Evolutionary conservation across 1,140 invertebrate genomes (phyloP), one percentile per base, ranked within the genome.

Genomic region (Forficula auricularia): DNA sequence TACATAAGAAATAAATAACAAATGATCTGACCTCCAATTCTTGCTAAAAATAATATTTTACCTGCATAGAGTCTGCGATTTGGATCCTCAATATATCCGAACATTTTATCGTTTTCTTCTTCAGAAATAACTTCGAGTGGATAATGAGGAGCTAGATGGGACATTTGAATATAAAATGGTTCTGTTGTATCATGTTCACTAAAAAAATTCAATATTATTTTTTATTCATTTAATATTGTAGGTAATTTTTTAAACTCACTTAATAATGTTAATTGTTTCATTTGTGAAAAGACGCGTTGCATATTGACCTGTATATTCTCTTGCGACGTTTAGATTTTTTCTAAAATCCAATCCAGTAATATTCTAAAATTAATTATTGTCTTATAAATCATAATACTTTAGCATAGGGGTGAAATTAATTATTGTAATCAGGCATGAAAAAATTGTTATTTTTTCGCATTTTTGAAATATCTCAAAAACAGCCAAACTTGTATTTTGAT

Each of bases 1-100:
- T n/a, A n/a, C n/a, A n/a, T n/a, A n/a, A n/a, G n/a, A n/a, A n/a
- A n/a, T n/a, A n/a, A n/a, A n/a, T n/a, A n/a, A n/a, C n/a, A n/a
- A n/a, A n/a, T n/a, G n/a, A n/a, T n/a, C n/a, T n/a, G n/a, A n/a
- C n/a, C n/a, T n/a, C n/a, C n/a, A n/a, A n/a, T n/a, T n/a, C n/a
- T n/a, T n/a, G n/a, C n/a, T n/a, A n/a, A n/a, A n/a, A n/a, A n/a
- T n/a, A n/a, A n/a, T n/a, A n/a, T n/a, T n/a, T 14, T 52, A 72
- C 71, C 68, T 42, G 72, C 73, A 53, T 63, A 75, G 44, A 59
- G 63, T 49, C 68, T 58, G 40, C 74, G 58, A 2, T 64, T 56
- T 14, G 53, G 45, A 48, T 77, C 65, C 16, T 65, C 43, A 18
- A 79, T 76, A 34, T 73, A 56, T 0, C 54, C 48, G 49, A 76